phyloP scores from a whole-genome alignment of 23 tunicate species.

The Trididemnum miniatum region DNA sequence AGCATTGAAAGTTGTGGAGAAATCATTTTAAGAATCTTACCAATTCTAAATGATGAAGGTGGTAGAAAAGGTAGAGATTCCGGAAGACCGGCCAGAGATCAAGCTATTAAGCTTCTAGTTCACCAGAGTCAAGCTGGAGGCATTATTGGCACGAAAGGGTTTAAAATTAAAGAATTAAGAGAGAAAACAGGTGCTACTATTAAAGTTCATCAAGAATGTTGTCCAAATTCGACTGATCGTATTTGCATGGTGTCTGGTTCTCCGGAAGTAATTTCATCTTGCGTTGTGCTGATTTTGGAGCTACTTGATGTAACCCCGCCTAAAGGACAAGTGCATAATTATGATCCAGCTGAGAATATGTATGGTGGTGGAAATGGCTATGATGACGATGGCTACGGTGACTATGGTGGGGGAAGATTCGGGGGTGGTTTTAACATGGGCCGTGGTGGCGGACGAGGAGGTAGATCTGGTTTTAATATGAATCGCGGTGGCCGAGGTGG shows the following conservation, averaged over 20 bases:
- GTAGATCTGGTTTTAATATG: constrained; percentile 23
- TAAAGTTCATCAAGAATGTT: constrained; percentile 80
- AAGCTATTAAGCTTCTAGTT: constrained; percentile 60
- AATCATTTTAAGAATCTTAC: constrained; percentile 61
- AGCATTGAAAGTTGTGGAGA: constrained; percentile 84
- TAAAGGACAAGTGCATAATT: constrained; percentile 72
- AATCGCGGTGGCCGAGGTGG: constrained; percentile 56
- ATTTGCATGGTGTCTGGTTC: constrained; percentile 71
- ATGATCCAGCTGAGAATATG: constrained; percentile 51
- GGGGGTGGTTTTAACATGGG: constrained; percentile 39
- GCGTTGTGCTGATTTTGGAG: constrained; percentile 80
- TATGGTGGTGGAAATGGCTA: constrained; percentile 17
- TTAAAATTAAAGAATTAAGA: constrained; percentile 82
- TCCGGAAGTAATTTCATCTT: constrained; percentile 77
- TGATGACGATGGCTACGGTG: constrained; percentile 30
- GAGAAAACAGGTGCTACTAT: constrained; percentile 92
- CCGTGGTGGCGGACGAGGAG: constrained; percentile 44
- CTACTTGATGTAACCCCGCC: constrained; percentile 80
- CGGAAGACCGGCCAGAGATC: constrained; percentile 18
- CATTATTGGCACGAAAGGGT: constrained; percentile 80
- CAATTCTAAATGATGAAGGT: constrained; percentile 44
- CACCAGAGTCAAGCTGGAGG: constrained; percentile 94
- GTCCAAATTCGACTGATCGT: constrained; percentile 84
- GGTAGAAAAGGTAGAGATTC: constrained; percentile 9
- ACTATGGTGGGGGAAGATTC: constrained; percentile 38